phyloP scores from a whole-genome alignment of 2,797 vertebrate species.

The Crocidura indochinensis region DNA sequence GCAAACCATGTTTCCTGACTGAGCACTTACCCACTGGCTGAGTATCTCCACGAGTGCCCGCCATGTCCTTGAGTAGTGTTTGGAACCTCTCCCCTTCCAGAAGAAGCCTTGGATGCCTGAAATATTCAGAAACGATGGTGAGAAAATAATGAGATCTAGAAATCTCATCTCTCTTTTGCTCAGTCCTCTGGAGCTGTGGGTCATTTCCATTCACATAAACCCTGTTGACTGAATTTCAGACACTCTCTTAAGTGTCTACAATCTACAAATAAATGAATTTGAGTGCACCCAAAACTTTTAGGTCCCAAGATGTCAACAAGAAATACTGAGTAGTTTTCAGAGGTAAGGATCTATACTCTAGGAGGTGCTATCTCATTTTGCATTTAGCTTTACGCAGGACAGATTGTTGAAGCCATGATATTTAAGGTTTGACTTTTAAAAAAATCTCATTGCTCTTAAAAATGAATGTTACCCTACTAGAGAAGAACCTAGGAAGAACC shows the following conservation, averaged over 20 bases:
- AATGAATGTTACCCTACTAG: slow-evolving; percentile 62
- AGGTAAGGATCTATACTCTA: background rate
- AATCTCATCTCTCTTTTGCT: background rate
- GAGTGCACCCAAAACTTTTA: background rate
- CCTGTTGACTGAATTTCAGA: background rate
- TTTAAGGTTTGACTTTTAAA: slow-evolving; percentile 76
- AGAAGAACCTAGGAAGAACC: slow-evolving; percentile 48
- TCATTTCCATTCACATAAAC: background rate
- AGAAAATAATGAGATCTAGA: slow-evolving; percentile 15
- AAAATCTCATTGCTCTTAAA: slow-evolving; percentile 67
- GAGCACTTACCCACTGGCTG: too few species aligned
- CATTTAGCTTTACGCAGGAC: slow-evolving; percentile 52
- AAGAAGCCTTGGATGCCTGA: background rate
- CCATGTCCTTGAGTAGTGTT: too few species aligned
- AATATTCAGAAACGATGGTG: background rate
- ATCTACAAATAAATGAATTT: background rate
- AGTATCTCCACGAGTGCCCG: too few species aligned
- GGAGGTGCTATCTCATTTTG: slow-evolving; percentile 68
- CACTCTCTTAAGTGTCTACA: slow-evolving; percentile 35
- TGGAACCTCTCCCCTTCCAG: background rate
- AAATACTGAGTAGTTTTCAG: background rate
- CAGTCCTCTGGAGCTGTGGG: background rate
- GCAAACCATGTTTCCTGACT: too few species aligned
- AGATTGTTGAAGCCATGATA: slow-evolving; percentile 66
- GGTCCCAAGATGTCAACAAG: background rate